Conservation (phyloP, 2,888 invertebrate genomes). For the Neria commutata region DNA sequence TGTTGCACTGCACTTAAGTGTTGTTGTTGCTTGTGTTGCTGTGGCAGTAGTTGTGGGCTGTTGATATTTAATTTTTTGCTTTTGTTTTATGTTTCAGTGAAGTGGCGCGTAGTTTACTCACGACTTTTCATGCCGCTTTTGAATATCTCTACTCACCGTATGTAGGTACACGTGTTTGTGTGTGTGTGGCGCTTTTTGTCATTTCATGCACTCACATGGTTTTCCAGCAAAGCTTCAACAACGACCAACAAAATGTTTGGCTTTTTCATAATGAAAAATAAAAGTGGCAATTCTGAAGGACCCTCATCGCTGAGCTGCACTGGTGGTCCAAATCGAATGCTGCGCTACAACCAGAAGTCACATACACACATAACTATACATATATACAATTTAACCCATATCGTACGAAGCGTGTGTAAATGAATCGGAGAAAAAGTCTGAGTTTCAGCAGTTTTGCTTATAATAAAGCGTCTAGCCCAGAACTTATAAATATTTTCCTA, state of each 20-base stretch:
- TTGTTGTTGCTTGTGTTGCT: constrained; percentile 28
- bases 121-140: constrained; percentile 54
- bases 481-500: no score
- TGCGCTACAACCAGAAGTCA: no score
- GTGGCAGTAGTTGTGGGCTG: constrained; percentile 35
- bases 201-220: constrained; percentile 18
- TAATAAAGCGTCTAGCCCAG: no score
- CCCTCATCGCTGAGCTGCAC: background rate
- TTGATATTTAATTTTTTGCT: constrained; percentile 43
- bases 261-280: constrained; percentile 9
- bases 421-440: no score
- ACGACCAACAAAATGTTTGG: no score
- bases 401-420: no score
- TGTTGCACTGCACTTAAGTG: constrained; percentile 30
- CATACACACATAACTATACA: no score
- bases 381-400: no score
- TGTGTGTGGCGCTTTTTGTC: constrained; percentile 15
- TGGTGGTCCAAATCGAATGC: constrained; percentile 54
- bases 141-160: background rate
- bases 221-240: no score
- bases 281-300: constrained; percentile 5
- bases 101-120: constrained; percentile 55
- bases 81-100: constrained; percentile 40
- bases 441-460: no score
- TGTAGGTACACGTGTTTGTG: no score